Evolutionary conservation across 2,888 invertebrate genomes (phyloP), one percentile per base, ranked within the genome.

Genomic region (Lamellibrachia columna): DNA sequence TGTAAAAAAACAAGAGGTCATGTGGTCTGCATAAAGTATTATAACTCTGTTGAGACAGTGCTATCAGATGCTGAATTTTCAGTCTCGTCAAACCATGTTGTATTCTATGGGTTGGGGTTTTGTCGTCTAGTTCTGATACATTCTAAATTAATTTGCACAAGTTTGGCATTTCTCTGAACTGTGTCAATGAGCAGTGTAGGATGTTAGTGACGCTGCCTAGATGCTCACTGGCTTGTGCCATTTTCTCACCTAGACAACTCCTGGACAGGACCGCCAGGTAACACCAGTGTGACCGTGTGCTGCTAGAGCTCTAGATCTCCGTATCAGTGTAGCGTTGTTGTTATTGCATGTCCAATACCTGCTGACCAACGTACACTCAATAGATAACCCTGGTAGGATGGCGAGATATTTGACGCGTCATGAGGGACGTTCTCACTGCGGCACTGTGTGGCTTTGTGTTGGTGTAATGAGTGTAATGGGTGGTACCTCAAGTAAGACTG

Each of bases 211-310:
- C 75, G 22, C 3, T n/a, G 22, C 75, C 22, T 75, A 75, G 75
- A 22, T 58, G 58, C 58, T 75, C 75, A 75, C n/a, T 75, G 75
- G 75, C 22, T 75, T 75, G 75, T 75, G 75, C 75, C 75, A 22
- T 94, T 94, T 93, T 93, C 93, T 95, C 94, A 94, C 94, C 93
- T 95, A 95, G 95, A 95, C 94, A 92, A 95, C 95, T 92, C 94
- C 95, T 91, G 94, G 95, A 92, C 94, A 95, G 93, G 95, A 95
- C 94, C 95, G 95, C 93, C 96, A 96, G 95, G 96, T 96, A 95
- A 94, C 90, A 90, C 7, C 28, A n/a, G 75, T 75, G 75, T 75
- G 75, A 75, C 75, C 2, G 75, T 75, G 75, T 75, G 75, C 52
- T 58, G n/a, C n/a, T 90, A 53, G n/a, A 53, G 58, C n/a, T 53